Conservation (phyloP, 2,113 vertebrate genomes). For the Bufo bufo region DNA sequence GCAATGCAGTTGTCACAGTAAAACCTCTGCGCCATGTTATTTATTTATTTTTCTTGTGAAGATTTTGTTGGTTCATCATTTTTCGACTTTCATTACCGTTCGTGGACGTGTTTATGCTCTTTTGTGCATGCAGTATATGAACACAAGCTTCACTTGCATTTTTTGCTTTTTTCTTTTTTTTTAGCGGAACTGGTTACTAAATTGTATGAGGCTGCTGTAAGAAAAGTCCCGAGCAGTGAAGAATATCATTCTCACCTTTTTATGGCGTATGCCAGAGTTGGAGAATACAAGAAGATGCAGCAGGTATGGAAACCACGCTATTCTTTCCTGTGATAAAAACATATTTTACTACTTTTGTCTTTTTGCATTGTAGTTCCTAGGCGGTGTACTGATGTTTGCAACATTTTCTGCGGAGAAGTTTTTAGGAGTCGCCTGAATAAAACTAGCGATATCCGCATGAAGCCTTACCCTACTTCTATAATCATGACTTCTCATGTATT, state of each 20-base stretch:
- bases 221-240: slow-evolving; percentile 95
- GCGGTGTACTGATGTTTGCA: background rate
- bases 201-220: slow-evolving; percentile 95
- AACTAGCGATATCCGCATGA: background rate
- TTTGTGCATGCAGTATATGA: background rate
- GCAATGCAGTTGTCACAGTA: background rate
- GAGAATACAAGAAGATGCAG: slow-evolving; percentile 99
- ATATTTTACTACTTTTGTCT: background rate
- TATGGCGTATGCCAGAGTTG: slow-evolving; percentile 97
- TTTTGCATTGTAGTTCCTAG: background rate
- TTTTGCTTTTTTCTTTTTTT: slow-evolving; percentile 51
- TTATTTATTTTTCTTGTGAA: too few relatives aligned
- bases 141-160: background rate
- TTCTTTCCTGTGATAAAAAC: background rate
- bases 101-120: background rate
- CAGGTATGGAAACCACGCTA: slow-evolving; percentile 79
- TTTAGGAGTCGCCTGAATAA: background rate
- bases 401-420: background rate
- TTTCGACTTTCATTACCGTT: background rate
- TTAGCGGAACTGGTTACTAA: slow-evolving; percentile 95
- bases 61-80: slow-evolving; percentile 32
- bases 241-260: slow-evolving; percentile 99
- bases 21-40: background rate
- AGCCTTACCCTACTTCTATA: background rate
- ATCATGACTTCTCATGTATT: background rate